These are phyloP conservation scores for Acrossocheilus wenchowensis DNA, from an alignment of 2,797 vertebrate genomes.

Conservation along the genomic window DNA sequence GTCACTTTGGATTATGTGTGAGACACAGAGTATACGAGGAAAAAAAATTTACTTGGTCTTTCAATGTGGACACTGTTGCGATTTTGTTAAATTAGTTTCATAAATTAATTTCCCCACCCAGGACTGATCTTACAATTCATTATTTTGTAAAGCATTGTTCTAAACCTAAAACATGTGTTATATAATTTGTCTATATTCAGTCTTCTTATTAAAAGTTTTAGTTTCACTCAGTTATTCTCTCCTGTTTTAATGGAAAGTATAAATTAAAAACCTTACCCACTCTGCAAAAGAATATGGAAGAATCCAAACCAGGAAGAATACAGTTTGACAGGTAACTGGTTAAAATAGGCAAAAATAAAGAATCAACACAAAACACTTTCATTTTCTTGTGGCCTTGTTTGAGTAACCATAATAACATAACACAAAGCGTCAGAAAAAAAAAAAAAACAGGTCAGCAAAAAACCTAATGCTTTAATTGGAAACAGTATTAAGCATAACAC, in stretches of 20 bases:
- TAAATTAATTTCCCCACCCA: not conserved
- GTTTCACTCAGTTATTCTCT: too few relatives aligned
- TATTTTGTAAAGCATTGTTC: too few relatives aligned
- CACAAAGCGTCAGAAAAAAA: not conserved
- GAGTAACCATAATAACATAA: not conserved
- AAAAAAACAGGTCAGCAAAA: too few relatives aligned
- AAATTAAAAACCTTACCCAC: too few relatives aligned
- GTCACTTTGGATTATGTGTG: not conserved
- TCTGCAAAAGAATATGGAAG: too few relatives aligned
- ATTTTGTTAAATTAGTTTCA: not conserved
- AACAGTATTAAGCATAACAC: constrained; percentile 12
- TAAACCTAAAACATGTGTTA: too few relatives aligned
- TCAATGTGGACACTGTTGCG: not conserved
- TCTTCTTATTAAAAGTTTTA: too few relatives aligned
- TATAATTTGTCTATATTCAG: too few relatives aligned
- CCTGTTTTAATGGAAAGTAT: too few relatives aligned
- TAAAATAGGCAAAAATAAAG: not conserved
- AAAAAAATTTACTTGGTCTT: not conserved
- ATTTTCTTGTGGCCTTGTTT: constrained; percentile 11
- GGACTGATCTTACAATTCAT: too few relatives aligned
- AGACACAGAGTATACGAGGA: not conserved
- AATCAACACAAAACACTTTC: not conserved
- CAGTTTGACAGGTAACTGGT: not conserved
- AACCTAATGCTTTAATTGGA: not conserved
- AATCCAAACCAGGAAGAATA: not conserved